Evolutionary conservation across 1,140 invertebrate species (phyloP), one percentile per base, ranked within the genome.

Genomic region (Neelides sp.): DNA sequence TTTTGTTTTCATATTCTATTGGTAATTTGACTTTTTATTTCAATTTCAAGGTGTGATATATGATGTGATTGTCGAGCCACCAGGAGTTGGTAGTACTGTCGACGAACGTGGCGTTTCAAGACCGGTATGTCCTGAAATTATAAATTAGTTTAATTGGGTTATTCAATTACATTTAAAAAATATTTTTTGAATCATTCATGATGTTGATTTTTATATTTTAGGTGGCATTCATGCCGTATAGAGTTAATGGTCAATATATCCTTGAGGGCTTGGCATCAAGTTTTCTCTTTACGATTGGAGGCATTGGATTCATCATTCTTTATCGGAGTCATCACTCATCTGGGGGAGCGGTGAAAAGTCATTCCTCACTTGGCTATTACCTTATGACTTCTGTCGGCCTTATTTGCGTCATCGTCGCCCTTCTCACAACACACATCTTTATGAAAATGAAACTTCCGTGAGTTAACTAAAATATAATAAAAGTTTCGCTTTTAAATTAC

Each of bases 391-490:
- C 81, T 52, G 81, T 98, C 53, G 93, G 92, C 48, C 94, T 95
- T 66, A 77, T 91, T 24, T 90, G 88, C 60, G 85, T 98, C 53
- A 66, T 94, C 28, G 79, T 98, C 1, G 94, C 92, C 15, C 97
- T 95, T 68, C 85, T 92, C 57, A 91, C 90, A 41, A 96, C 91
- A 54, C 92, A 91, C 80, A 84, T 97, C 43, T 98, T 98, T 64
- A 98, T 98, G 93, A 77, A 88, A 63, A 98, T 98, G 84, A 98
- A 98, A 72, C 67, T 98, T 54, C 94, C 95, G 72, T 80, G 70
- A 76, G 77, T 70, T 47, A 46, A 39, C 45, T 42, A 43, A 13
- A 36, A 40, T 22, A 20, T 23, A 30, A 17, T n/a, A n/a, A n/a
- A n/a, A n/a, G n/a, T n/a, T n/a, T n/a, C n/a, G n/a, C n/a, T n/a